Conservation (phyloP, 2,113 vertebrate species). For the Lagenorhynchus albirostris region DNA sequence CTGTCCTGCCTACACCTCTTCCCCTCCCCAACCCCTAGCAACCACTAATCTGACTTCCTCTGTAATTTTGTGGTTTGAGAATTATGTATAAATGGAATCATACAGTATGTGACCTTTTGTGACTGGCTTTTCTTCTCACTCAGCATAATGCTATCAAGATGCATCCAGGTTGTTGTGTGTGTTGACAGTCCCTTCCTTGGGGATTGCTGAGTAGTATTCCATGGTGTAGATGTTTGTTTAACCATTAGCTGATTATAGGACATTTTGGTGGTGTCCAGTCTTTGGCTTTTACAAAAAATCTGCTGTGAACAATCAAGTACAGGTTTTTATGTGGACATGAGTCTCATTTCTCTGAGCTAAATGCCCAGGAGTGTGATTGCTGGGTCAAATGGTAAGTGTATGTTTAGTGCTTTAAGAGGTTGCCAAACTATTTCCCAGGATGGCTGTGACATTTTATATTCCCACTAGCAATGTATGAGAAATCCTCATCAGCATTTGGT, state of each 20-base stretch:
- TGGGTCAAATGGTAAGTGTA: no score
- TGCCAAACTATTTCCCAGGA: neutral
- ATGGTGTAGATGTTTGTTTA: neutral
- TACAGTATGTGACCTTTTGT: neutral
- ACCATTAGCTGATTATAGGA: neutral
- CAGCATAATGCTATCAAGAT: fast-evolving
- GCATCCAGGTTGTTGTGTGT: neutral
- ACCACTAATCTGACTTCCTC: neutral
- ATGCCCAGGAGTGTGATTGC: neutral
- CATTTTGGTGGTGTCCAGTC: neutral
- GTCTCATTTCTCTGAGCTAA: neutral
- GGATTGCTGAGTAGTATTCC: neutral
- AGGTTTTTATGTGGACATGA: neutral
- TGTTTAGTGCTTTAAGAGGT: neutral
- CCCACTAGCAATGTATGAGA: neutral
- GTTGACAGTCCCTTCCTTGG: neutral
- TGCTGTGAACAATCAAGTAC: neutral
- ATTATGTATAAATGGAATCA: neutral
- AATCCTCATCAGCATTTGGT: neutral
- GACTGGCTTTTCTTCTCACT: neutral
- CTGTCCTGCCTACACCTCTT: neutral
- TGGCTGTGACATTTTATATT: neutral
- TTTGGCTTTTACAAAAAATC: neutral
- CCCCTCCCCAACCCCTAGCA: neutral
- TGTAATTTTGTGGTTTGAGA: neutral